Percentiles rank a stretch among this genome's conserved stretches.
These are phyloP conservation scores for Ornithorhynchus anatinus DNA, from an alignment of 2,113 vertebrate genomes.

Conservation along the genomic window DNA sequence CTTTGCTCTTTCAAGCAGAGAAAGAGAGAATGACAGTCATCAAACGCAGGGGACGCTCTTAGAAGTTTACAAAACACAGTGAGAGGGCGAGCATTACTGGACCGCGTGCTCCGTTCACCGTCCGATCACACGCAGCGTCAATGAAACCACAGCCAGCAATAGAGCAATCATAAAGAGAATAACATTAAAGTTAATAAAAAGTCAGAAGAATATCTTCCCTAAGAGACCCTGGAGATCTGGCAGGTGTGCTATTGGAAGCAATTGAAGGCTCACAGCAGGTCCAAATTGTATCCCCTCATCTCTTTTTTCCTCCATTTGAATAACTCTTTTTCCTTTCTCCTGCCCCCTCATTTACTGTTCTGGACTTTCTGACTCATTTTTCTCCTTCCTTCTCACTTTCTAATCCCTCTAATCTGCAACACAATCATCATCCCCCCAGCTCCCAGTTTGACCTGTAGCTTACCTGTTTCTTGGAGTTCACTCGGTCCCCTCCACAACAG, in stretches of 20 bases:
- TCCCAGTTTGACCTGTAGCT: not conserved
- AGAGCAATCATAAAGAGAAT: constrained; percentile 46
- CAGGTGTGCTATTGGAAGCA: not conserved
- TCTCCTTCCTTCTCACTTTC: not conserved
- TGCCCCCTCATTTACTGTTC: not conserved
- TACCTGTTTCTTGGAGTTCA: not conserved
- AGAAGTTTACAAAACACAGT: constrained; percentile 27
- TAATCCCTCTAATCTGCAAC: not conserved
- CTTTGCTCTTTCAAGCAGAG: constrained; percentile 17
- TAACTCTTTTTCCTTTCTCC: not conserved
- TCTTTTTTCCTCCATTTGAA: not conserved
- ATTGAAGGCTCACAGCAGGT: not conserved
- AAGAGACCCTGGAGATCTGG: constrained; percentile 22
- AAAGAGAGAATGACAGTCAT: constrained; percentile 23
- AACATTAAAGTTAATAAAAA: constrained; percentile 48
- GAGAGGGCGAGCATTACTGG: not conserved
- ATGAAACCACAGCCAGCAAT: constrained; percentile 14
- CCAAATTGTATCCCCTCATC: not conserved
- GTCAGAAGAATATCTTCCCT: constrained; percentile 23
- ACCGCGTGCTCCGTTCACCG: constrained; percentile 9
- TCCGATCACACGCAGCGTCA: constrained; percentile 29
- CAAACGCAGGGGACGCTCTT: constrained; percentile 30
- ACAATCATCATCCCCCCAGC: not conserved
- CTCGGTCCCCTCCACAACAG: not conserved
- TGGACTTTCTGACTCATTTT: not conserved